phyloP scores from a whole-genome alignment of 2,888 invertebrate genomes.

The Corythucha ciliata region DNA sequence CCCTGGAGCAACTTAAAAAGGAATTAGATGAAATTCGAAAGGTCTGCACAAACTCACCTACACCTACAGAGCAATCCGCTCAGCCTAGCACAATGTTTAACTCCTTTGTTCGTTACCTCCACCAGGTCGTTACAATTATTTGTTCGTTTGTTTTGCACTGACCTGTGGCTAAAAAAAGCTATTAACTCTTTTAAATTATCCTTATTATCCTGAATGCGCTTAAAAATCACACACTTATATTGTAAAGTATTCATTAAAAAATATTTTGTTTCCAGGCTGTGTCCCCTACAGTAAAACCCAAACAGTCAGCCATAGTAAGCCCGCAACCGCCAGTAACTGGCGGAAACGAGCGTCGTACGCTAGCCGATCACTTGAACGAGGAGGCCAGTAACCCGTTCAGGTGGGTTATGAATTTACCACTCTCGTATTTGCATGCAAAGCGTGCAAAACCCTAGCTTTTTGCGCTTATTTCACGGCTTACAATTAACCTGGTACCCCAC shows the following conservation, averaged over 20 bases:
- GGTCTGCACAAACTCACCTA: conserved; percentile 18
- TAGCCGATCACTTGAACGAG: conserved; percentile 15
- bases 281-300: too few species aligned
- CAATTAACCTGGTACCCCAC: too few species aligned
- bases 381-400: conserved; percentile 18
- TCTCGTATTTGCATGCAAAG: too few species aligned
- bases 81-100: conserved; percentile 16
- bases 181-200: not conserved
- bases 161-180: too few species aligned
- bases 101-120: conserved; percentile 23
- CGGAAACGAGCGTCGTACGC: conserved; percentile 3
- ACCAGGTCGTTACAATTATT: conserved; percentile 12
- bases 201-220: not conserved
- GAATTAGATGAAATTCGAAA: conserved; percentile 39
- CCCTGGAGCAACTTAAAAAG: conserved; percentile 44
- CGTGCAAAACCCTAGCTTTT: too few species aligned
- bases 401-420: conserved; percentile 1
- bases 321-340: too few species aligned
- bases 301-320: too few species aligned
- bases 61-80: too few species aligned
- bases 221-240: too few species aligned
- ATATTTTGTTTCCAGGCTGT: conserved; percentile 19
- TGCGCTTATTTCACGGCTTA: too few species aligned
- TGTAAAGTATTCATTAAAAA: too few species aligned
- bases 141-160: not conserved